Evolutionary conservation across 2,888 invertebrate genomes (phyloP), one percentile per base, ranked within the genome.

Genomic region (Eulithis testata): DNA sequence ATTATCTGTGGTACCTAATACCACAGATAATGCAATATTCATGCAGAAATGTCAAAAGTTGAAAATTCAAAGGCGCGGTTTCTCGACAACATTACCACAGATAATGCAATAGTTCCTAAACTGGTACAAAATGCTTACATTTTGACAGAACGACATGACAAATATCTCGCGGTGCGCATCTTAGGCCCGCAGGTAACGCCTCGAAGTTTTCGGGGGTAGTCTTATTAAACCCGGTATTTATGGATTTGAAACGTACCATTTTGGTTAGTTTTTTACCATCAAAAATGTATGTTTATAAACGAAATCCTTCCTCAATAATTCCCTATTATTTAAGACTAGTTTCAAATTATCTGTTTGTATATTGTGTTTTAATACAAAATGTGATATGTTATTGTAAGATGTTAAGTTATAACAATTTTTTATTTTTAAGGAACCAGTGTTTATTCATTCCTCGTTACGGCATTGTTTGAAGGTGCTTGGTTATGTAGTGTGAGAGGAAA

Each of bases 341-440:
- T 68, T 58, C 57, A 50, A 55, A 45, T 65, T 36, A 58, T 59
- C 70, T 73, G 68, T 76, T 73, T 78, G 77, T 78, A 75, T 76
- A 76, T 78, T 74, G 71, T 76, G 71, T 80, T 81, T 75, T 71
- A 67, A 52, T 76, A 76, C 72, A 68, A 82, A 78, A 82, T 86
- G 87, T 87, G 87, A 86, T 87, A 86, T 80, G 79, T 80, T 75
- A 75, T 77, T 83, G 76, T 66, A 66, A 66, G 66, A 71, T 81
- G 66, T 73, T 76, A 75, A 73, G 66, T 65, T 68, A 67, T 77
- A 79, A 27, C 11, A 4, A 40, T 11, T 40, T 31, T 11, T 11
- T 36, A 49, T 49, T 53, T 11, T 45, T 75, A 76, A 73, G 37
- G 7, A 31, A 37, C 52, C 31, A 60, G 52, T 76, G 65, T 73